These are phyloP conservation scores for Temnothorax nylanderi DNA, from an alignment of 1,140 invertebrate species.

Conservation along the genomic window DNA sequence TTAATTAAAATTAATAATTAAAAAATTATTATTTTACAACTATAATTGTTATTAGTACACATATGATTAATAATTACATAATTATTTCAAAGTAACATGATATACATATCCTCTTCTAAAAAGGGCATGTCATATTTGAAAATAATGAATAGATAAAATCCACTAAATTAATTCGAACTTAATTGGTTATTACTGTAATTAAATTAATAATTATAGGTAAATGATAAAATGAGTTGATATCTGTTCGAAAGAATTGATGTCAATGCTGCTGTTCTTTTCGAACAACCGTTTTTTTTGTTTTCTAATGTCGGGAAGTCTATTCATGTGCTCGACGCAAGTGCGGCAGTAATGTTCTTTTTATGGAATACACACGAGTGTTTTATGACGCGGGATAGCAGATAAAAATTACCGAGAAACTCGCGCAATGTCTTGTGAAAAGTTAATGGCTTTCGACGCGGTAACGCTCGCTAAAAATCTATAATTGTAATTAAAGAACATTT, in stretches of 20 bases:
- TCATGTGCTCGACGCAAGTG: conserved; percentile 1
- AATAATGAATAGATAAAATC: neutral
- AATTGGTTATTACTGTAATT: neutral
- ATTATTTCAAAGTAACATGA: neutral
- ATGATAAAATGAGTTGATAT: neutral
- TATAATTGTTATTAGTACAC: neutral
- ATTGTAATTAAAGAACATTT: conserved; percentile 16
- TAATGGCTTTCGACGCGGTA: neutral
- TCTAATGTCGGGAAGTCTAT: neutral
- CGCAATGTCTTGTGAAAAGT: neutral
- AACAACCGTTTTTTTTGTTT: neutral
- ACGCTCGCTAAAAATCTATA: neutral
- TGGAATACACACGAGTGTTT: conserved; percentile 30
- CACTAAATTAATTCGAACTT: neutral
- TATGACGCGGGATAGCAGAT: neutral
- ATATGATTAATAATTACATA: neutral
- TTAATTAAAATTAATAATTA: neutral
- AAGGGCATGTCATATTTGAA: neutral
- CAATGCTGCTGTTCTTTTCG: neutral
- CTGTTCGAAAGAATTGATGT: neutral
- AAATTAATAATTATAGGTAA: neutral
- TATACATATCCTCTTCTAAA: no score
- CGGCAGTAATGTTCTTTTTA: conserved; percentile 42
- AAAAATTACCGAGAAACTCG: conserved; percentile 31
- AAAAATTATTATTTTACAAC: neutral